Base-by-base conservation (phyloP, 1,140 invertebrate genomes). In the Ips typographus region DNA sequence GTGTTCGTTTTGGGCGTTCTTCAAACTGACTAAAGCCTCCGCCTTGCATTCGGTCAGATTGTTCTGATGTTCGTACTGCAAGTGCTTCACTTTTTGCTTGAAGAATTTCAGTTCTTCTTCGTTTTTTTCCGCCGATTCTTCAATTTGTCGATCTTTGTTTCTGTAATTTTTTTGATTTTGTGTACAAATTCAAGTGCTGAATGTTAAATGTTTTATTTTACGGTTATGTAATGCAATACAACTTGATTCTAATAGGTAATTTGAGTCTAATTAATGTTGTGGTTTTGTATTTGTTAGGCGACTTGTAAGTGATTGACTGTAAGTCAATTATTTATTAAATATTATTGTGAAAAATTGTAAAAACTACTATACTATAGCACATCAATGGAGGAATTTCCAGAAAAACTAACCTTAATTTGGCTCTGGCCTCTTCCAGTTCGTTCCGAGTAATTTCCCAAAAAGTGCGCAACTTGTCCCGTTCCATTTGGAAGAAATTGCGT, bases 401-500 rank as follows among this genome's bases (percentile, higher is more conserved):
- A 42, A 40, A 67, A 63, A 36, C 8, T 49, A 72, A 76, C 73
- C 76, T 74, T 80, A 91, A 82, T 87, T 87, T 74, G 8, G 91
- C 89, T 78, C 89, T 88, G 39, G 87, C 88, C 83, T 96, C 93
- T 70, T 94, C 89, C 4, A 95, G 79, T 78, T 95, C 91, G 73
- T 90, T 87, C 73, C 91, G 86, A 1, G 93, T 92, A 55, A 95
- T 93, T 80, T 98, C 94, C 95, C 95, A 98, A 81, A 96, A 96
- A 40, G 92, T 94, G 71, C 94, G 87, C 8, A 98, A 87, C 82
- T 96, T 96, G 79, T 98, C 95, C 73, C 95, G 85, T 82, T 98
- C 96, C 59, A 98, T 79, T 83, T 98, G 95, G 75, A 98, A 97
- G 78, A 92, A 97, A 80, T 98, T 98, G 72, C 95, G 83, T 80